A percentile compares a stretch with the other conserved stretches of the same genome.
Evolutionary conservation across 1,140 invertebrate species (phyloP).

Genomic region (Drosophila mauritiana): DNA sequence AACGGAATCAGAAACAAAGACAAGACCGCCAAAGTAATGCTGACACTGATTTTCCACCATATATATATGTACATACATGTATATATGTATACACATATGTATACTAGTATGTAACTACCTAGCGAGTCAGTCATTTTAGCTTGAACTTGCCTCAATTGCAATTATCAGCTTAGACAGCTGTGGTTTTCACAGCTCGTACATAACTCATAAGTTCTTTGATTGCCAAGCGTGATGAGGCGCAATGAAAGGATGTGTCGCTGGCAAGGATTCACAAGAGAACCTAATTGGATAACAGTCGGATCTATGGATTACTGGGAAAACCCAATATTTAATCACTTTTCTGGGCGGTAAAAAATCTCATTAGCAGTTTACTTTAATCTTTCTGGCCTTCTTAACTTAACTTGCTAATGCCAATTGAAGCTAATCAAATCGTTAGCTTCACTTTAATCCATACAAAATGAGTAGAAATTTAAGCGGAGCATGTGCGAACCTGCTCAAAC

Average conservation of each 20-base stretch:
- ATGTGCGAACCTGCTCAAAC: no score
- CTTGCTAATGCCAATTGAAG: no score
- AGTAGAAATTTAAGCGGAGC: neutral
- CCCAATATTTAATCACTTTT: no score
- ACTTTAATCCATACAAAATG: neutral
- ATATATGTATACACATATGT: no score
- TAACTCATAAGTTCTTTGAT: conserved; percentile 38
- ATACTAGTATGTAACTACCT: no score
- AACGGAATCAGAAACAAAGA: conserved; percentile 44
- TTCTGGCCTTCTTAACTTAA: no score
- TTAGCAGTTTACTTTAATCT: no score
- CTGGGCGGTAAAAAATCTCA: no score
- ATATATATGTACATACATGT: neutral
- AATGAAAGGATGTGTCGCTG: conserved; percentile 8
- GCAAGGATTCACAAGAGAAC: conserved; percentile 10
- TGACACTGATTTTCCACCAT: conserved; percentile 51
- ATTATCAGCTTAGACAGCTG: conserved; percentile 25
- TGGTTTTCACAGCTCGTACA: conserved; percentile 16
- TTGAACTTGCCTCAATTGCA: conserved; percentile 50
- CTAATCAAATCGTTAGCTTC: no score
- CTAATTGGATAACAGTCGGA: neutral
- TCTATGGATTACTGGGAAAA: no score
- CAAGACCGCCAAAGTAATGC: conserved; percentile 51
- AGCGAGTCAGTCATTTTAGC: conserved; percentile 22
- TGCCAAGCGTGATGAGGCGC: conserved; percentile 19